Percentiles rank a stretch among this genome's conserved stretches.
phyloP scores from a whole-genome alignment of 1,140 invertebrate species.

The Prorops nasuta region DNA sequence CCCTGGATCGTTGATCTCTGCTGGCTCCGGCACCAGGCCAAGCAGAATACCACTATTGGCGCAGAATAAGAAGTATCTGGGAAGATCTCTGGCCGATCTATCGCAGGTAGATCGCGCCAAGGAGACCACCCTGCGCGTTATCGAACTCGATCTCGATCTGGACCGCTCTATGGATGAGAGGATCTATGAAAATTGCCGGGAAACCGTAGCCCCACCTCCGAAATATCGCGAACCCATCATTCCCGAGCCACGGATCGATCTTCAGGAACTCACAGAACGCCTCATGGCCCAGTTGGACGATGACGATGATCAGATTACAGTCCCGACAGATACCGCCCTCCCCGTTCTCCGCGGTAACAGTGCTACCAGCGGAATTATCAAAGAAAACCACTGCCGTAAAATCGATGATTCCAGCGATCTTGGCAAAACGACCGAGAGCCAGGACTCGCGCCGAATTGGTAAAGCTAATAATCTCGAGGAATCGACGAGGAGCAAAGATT shows the following conservation, averaged over 20 bases:
- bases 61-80: slow-evolving; percentile 24
- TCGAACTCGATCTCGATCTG: slow-evolving; percentile 31
- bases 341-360: slow-evolving; percentile 1
- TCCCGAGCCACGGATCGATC: slow-evolving; percentile 18
- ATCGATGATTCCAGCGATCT: neutral
- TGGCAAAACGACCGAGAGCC: neutral
- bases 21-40: slow-evolving; percentile 31
- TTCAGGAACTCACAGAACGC: slow-evolving; percentile 42
- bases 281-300: slow-evolving; percentile 46
- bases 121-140: slow-evolving; percentile 23
- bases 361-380: slow-evolving; percentile 8
- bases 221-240: no score
- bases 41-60: slow-evolving; percentile 49
- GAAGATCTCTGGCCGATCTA: slow-evolving; percentile 51
- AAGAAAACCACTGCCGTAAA: no score
- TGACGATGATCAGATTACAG: slow-evolving; percentile 31
- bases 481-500: no score
- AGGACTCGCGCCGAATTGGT: no score
- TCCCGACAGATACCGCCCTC: neutral
- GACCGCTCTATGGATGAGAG: slow-evolving; percentile 40
- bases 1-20: slow-evolving; percentile 10
- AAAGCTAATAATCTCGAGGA: no score
- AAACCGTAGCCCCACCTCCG: slow-evolving; percentile 15
- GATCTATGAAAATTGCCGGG: slow-evolving; percentile 47
- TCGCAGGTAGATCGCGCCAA: slow-evolving; percentile 40